phyloP scores from a whole-genome alignment of 92 coral and sea anemone species.

The Zoanthus sansibaricus region DNA sequence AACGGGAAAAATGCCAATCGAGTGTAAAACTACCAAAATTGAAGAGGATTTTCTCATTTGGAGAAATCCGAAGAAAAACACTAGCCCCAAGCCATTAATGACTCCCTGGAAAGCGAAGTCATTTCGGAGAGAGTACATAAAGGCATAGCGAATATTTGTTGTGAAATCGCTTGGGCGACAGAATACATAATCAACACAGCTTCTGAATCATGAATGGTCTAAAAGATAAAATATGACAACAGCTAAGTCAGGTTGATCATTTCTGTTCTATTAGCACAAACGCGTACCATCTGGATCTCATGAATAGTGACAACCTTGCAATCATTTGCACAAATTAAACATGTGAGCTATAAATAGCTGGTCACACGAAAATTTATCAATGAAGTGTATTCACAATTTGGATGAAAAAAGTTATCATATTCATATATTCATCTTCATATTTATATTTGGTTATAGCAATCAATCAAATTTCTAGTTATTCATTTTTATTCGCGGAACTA shows the following conservation, averaged over 20 bases:
- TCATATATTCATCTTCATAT: background rate
- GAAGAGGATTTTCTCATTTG: conserved; percentile 42
- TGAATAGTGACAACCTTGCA: conserved; percentile 33
- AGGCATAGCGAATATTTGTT: conserved; percentile 48
- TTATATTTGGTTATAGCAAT: background rate
- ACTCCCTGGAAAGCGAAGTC: conserved; percentile 30
- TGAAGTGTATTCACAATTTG: background rate
- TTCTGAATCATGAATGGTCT: conserved; percentile 40
- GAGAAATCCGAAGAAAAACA: conserved; percentile 8
- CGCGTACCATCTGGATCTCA: conserved; percentile 43
- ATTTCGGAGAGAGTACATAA: conserved; percentile 16
- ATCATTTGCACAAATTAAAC: conserved; percentile 52
- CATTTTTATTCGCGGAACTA: background rate
- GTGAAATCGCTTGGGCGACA: conserved; percentile 50
- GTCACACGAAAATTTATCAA: conserved; percentile 29
- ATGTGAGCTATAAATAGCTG: conserved; percentile 31
- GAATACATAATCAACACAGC: conserved; percentile 41
- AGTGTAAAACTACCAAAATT: conserved; percentile 6
- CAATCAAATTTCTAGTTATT: background rate
- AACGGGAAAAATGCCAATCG: conserved; percentile 50
- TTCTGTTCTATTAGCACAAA: conserved; percentile 37
- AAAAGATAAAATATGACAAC: conserved; percentile 45
- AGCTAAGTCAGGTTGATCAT: conserved; percentile 41
- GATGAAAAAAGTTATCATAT: background rate
- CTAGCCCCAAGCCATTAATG: conserved; percentile 23